phyloP scores from a whole-genome alignment of 23 tunicate genomes.

The Trididemnum nubilum region DNA sequence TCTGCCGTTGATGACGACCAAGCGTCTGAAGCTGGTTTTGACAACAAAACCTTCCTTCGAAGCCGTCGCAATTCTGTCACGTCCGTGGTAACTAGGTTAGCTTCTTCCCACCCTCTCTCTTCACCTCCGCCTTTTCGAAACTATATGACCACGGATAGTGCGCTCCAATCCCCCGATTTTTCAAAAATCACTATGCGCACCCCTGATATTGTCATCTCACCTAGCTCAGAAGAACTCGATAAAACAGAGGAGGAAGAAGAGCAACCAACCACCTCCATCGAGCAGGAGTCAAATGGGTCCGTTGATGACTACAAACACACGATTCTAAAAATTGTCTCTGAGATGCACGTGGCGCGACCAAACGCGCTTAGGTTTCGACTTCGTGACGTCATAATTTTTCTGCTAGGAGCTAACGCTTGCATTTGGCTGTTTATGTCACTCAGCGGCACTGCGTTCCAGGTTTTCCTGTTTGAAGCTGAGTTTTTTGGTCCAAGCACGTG shows the following conservation, averaged over 20 bases:
- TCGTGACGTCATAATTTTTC: constrained; percentile 65
- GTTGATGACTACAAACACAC: background rate
- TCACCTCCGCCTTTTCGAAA: background rate
- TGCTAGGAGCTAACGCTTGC: constrained; percentile 54
- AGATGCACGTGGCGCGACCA: constrained; percentile 54
- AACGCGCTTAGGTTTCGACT: constrained; percentile 34
- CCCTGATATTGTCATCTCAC: constrained; percentile 3
- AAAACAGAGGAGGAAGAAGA: too few species aligned
- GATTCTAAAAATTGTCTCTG: constrained; percentile 46
- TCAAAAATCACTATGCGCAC: background rate
- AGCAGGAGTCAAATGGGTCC: background rate
- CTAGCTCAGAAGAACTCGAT: background rate
- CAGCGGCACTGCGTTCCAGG: constrained; percentile 57
- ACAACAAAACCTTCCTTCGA: constrained; percentile 48
- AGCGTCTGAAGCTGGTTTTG: background rate
- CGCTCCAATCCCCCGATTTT: too few species aligned
- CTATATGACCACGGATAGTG: background rate
- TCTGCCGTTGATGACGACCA: background rate
- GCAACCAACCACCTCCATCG: background rate
- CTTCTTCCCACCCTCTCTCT: constrained; percentile 8
- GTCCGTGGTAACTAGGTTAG: constrained; percentile 36
- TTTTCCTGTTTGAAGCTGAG: constrained; percentile 29
- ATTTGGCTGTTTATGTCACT: constrained; percentile 74
- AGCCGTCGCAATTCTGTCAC: constrained; percentile 51
- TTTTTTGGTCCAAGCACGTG: constrained; percentile 61